phyloP scores from a whole-genome alignment of 2,888 invertebrate genomes.

The Synanthedon andrenaeformis region DNA sequence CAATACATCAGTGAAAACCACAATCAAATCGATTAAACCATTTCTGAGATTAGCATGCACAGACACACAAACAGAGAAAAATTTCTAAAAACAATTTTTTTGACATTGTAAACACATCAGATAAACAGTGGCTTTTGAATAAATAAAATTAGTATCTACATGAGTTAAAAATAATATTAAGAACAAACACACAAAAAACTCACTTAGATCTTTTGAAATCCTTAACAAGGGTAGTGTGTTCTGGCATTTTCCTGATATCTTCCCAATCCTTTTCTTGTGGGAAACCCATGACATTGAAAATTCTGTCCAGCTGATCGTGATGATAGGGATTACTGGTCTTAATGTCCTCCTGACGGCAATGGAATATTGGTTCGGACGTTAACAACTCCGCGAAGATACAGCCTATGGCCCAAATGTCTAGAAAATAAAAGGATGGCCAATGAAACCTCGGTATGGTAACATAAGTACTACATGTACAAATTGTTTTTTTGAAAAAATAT shows the following conservation, averaged over 20 bases:
- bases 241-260: conserved; percentile 99
- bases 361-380: conserved; percentile 99
- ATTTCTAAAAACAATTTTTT: too few species aligned
- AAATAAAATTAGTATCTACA: too few species aligned
- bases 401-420: conserved; percentile 99
- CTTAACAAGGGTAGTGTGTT: conserved; percentile 93
- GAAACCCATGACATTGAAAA: conserved; percentile 99
- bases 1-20: too few species aligned
- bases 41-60: too few species aligned
- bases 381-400: conserved; percentile 99
- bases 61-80: too few species aligned
- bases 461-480: too few species aligned
- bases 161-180: background rate
- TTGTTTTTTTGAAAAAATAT: too few species aligned
- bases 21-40: too few species aligned
- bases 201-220: conserved; percentile 96
- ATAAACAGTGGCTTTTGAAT: too few species aligned
- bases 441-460: background rate
- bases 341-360: conserved; percentile 99
- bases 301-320: conserved; percentile 97
- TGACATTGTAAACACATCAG: too few species aligned
- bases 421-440: conserved; percentile 12
- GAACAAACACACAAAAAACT: conserved; percentile 21
- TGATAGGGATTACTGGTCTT: conserved; percentile 99
- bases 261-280: conserved; percentile 98